phyloP scores from a whole-genome alignment of 1,140 invertebrate species.

The Contarinia nasturtii region DNA sequence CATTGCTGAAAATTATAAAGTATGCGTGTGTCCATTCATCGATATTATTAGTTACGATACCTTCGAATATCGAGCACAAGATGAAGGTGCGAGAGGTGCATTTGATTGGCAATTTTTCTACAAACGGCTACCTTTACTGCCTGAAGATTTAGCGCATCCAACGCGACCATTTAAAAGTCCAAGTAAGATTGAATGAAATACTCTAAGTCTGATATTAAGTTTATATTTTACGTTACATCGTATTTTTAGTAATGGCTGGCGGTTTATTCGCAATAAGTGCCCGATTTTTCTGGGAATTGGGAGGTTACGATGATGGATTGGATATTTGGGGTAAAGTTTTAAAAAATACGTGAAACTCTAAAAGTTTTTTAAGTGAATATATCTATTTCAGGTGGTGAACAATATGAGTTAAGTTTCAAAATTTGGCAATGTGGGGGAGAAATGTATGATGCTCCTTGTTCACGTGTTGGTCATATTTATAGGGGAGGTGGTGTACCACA shows the following conservation, averaged over 20 bases:
- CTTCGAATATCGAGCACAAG: constrained; percentile 81
- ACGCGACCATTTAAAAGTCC: constrained; percentile 80
- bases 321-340: constrained; percentile 96
- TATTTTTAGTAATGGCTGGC: constrained; percentile 92
- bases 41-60: constrained; percentile 88
- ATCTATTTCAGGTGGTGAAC: constrained; percentile 53
- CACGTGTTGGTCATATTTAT: constrained; percentile 90
- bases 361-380: too few species aligned
- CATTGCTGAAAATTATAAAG: constrained; percentile 57
- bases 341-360: too few species aligned
- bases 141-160: constrained; percentile 62
- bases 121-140: constrained; percentile 73
- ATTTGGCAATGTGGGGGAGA: constrained; percentile 81
- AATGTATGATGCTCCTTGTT: constrained; percentile 83
- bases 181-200: too few species aligned
- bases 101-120: constrained; percentile 97
- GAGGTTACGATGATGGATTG: constrained; percentile 80
- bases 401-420: constrained; percentile 94
- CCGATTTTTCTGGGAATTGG: constrained; percentile 89
- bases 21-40: constrained; percentile 90
- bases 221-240: too few species aligned
- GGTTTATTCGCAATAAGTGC: constrained; percentile 80
- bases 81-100: constrained; percentile 84
- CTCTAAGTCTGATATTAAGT: too few species aligned
- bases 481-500: constrained; percentile 64